Percentiles rank a stretch among this genome's conserved stretches.
Conservation (phyloP, 2,888 invertebrate genomes). For the Agonopterix heracliana region DNA sequence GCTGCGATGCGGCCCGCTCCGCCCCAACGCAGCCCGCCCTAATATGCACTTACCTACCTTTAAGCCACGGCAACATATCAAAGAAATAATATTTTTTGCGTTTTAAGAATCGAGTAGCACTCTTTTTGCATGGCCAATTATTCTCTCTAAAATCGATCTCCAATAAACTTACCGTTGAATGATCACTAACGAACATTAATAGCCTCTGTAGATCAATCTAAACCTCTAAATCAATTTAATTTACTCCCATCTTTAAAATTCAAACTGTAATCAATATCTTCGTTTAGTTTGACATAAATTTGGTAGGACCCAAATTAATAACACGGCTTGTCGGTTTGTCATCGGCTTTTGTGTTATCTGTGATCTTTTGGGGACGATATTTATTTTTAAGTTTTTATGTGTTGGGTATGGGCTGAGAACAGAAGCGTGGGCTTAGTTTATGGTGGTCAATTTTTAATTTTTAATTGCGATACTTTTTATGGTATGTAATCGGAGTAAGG, state of each 20-base stretch:
- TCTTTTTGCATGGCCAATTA: too few species aligned
- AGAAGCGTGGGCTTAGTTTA: conserved; percentile 22
- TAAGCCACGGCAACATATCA: too few species aligned
- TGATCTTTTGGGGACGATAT: conserved; percentile 20
- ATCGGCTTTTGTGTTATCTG: conserved; percentile 26
- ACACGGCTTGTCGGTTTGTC: conserved; percentile 38
- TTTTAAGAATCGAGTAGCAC: too few species aligned
- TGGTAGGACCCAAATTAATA: conserved; percentile 48
- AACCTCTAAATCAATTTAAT: conserved; percentile 41
- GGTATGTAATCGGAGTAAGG: not conserved
- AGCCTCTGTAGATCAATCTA: conserved; percentile 30
- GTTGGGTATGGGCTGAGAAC: conserved; percentile 12
- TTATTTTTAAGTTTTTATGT: conserved; percentile 20
- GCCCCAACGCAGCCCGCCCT: too few species aligned
- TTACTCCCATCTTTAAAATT: conserved; percentile 39
- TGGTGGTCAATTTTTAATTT: conserved; percentile 19
- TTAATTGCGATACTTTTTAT: not conserved
- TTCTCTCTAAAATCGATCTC: too few species aligned
- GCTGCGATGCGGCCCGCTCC: too few species aligned
- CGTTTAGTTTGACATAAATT: conserved; percentile 46
- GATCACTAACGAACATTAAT: not conserved
- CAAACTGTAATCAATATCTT: conserved; percentile 51
- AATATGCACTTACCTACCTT: too few species aligned
- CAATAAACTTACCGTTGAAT: too few species aligned
- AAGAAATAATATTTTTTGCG: too few species aligned